A percentile compares a stretch with the other conserved stretches of the same genome.
Conservation (phyloP, 2,113 vertebrate genomes). For the Lampris incognitus region DNA sequence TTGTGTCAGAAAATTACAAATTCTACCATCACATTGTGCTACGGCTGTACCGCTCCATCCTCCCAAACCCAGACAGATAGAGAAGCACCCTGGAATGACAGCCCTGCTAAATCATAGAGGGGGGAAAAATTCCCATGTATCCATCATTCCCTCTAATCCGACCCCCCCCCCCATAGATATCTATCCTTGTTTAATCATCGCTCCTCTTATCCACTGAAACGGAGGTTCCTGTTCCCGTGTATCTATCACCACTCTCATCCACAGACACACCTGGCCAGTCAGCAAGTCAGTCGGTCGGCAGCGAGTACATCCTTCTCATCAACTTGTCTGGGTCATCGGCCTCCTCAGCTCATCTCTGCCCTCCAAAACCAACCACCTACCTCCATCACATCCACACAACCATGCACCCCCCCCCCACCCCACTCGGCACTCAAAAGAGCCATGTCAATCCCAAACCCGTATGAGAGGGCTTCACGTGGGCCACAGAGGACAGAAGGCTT, state of each 20-base stretch:
- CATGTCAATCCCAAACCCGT: constrained; percentile 62
- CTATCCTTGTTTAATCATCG: constrained; percentile 20
- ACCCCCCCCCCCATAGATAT: neutral
- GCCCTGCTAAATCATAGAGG: neutral
- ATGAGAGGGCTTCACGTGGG: constrained; percentile 43
- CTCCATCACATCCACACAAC: constrained; percentile 3
- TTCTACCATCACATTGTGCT: neutral
- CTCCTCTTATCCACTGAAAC: constrained; percentile 30
- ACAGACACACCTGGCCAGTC: constrained; percentile 18
- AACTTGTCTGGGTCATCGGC: constrained; percentile 20
- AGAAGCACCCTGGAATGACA: constrained; percentile 2
- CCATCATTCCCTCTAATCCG: constrained; percentile 23
- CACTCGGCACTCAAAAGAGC: constrained; percentile 36
- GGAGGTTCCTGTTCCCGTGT: constrained; percentile 39
- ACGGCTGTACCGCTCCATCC: neutral
- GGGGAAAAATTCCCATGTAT: neutral
- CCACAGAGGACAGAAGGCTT: constrained; percentile 48
- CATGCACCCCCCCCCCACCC: constrained; percentile 5
- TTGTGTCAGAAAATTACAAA: neutral
- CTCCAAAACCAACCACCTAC: constrained; percentile 11
- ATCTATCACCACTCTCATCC: constrained; percentile 38
- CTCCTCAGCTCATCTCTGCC: constrained; percentile 29
- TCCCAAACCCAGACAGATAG: neutral
- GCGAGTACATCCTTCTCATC: constrained; percentile 24
- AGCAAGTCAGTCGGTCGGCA: constrained; percentile 19